phyloP scores from a whole-genome alignment of 2,113 vertebrate genomes.

The Pseudopodoces humilis region DNA sequence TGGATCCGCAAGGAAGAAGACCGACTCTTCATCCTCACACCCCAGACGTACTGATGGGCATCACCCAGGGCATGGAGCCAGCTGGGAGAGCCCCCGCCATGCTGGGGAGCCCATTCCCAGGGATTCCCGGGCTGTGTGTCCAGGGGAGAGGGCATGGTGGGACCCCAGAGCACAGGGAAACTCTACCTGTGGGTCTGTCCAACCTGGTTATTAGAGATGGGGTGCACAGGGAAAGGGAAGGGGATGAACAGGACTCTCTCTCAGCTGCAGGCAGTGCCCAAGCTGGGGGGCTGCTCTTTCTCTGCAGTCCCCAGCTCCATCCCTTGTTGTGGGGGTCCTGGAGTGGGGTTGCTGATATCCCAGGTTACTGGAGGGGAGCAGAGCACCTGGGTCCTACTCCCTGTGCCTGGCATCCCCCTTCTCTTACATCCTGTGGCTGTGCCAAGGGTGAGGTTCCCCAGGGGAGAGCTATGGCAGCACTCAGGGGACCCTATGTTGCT shows the following conservation, averaged over 20 bases:
- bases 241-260: neutral
- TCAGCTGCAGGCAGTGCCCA: neutral
- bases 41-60: slow-evolving; percentile 88
- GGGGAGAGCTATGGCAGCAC: neutral
- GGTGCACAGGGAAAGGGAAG: neutral
- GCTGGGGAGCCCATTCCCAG: neutral
- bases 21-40: slow-evolving; percentile 93
- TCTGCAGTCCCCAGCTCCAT: neutral
- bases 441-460: neutral
- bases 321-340: neutral
- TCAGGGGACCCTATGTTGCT: neutral
- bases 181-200: neutral
- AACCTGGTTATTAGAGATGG: neutral
- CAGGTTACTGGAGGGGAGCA: neutral
- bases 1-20: slow-evolving; percentile 99
- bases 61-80: neutral
- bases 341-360: neutral
- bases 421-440: neutral
- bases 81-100: neutral
- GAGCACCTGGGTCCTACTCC: neutral
- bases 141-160: neutral
- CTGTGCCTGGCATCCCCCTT: neutral
- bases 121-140: neutral
- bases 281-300: neutral
- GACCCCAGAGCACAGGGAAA: neutral